Evolutionary conservation across 2,888 invertebrate genomes (phyloP), one percentile per base, ranked within the genome.

Genomic region (Eudemis profundana): DNA sequence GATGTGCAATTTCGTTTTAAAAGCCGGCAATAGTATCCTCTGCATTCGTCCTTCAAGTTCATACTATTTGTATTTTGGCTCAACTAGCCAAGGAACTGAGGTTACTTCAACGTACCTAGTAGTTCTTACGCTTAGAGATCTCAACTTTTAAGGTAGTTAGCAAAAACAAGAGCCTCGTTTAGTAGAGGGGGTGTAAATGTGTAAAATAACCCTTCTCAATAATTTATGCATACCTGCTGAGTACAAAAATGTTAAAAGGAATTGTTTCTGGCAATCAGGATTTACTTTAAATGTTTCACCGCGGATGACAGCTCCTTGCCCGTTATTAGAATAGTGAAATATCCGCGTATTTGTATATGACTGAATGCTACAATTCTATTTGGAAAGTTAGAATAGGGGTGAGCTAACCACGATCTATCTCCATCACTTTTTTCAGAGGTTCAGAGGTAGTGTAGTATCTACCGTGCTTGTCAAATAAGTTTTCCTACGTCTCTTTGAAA

Each of bases 251-350:
- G 12, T 54, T 12, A 47, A 29, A 54, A 7, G 14, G 27, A 12
- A 5, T 10, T 10, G 33, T 12, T 36, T 29, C 59, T 65, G 65
- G 65, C 65, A 65, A 65, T 65, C 59, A 60, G 3, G 65, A 65
- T 65, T 47, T 60, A 60, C 53, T 53, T 53, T 63, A 40, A 7
- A 65, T 65, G 65, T 65, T 65, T 65, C 10, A 65, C 47, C 46
- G 65, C 65, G 65, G 65, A 60, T 65, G 60, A 65, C 65, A 65
- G 60, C 65, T 65, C 65, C 65, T 47, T 29, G 59, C 59, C 65
- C 65, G 14, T 38, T 46, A 27, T 23, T 36, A 51, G 17, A 29
- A 15, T 47, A 29, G 53, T 33, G 3, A 40, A 40, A 54, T n/a
- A 46, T 19, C 15, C 40, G 40, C 53, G 40, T 44, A 19, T 44